Percentiles rank a stretch among this genome's conserved stretches.
phyloP scores from a whole-genome alignment of 2,888 invertebrate genomes.

The Noctuana brunneofusca region DNA sequence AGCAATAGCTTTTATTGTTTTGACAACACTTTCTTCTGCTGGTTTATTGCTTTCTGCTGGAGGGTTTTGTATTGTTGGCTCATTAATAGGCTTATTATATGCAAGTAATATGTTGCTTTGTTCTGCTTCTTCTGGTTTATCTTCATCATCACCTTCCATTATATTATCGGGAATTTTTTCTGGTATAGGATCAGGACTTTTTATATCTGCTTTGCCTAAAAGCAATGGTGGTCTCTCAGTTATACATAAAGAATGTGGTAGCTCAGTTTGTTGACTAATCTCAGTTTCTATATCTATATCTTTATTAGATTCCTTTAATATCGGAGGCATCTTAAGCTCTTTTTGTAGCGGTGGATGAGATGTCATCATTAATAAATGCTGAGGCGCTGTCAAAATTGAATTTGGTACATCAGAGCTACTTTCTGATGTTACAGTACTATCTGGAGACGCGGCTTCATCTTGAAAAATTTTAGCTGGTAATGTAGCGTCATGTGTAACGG shows the following conservation, averaged over 20 bases:
- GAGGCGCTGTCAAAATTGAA: constrained; percentile 46
- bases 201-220: constrained; percentile 75
- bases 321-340: constrained; percentile 51
- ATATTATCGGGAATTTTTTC: constrained; percentile 80
- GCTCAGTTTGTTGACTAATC: constrained; percentile 77
- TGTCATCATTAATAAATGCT: constrained; percentile 50
- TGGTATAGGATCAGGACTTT: constrained; percentile 76
- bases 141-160: constrained; percentile 75
- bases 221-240: constrained; percentile 69
- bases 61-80: constrained; percentile 50
- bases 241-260: constrained; percentile 70
- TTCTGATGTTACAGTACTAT: constrained; percentile 69
- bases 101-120: constrained; percentile 62
- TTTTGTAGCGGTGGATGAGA: constrained; percentile 50
- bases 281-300: constrained; percentile 78
- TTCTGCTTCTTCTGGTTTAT: constrained; percentile 71
- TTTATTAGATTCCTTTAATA: constrained; percentile 58
- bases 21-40: constrained; percentile 70
- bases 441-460: constrained; percentile 85
- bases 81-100: constrained; percentile 60
- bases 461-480: constrained; percentile 87
- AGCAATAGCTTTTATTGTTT: constrained; percentile 80
- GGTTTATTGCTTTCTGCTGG: constrained; percentile 51
- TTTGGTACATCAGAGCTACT: constrained; percentile 51
- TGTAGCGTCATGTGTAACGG: constrained; percentile 82